Evolutionary conservation across 30 jellyfish, hydroid and myxozoan species (phyloP).

Genomic region (Chrysaora quinquecirrha): DNA sequence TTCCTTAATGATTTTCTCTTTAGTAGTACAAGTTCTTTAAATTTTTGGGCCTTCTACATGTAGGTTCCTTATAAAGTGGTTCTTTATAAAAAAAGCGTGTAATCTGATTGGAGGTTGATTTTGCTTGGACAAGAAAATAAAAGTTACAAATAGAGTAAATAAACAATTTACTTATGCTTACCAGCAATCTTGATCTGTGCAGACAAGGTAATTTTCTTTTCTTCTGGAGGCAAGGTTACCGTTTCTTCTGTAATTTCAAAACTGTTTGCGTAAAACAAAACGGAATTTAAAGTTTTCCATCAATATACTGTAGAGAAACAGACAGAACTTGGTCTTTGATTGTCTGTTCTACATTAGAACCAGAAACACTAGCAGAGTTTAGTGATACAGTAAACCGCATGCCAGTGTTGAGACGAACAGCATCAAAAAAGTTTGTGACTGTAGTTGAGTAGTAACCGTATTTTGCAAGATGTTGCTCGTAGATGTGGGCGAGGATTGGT

Average conservation of each 20-base stretch:
- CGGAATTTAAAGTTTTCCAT: conserved; percentile 4
- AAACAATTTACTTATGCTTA: background rate
- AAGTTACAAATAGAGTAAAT: background rate
- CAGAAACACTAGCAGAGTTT: no score
- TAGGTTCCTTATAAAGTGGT: no score
- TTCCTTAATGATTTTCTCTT: no score
- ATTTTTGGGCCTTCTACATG: no score
- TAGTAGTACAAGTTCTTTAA: no score
- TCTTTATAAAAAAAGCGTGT: no score
- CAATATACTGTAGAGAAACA: conserved; percentile 18
- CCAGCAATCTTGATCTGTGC: conserved; percentile 34
- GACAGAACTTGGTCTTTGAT: background rate
- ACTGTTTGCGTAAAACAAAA: conserved; percentile 22
- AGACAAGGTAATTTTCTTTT: conserved; percentile 21
- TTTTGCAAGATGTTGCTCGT: conserved; percentile 1
- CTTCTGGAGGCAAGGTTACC: conserved; percentile 35
- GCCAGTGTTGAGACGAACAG: conserved; percentile 31
- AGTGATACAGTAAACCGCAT: background rate
- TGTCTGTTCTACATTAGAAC: no score
- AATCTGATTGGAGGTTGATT: no score
- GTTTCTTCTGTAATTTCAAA: conserved; percentile 21
- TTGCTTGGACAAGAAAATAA: no score
- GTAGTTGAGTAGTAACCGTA: background rate
- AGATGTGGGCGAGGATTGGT: conserved; percentile 30
- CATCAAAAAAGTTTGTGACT: conserved; percentile 21